Percentiles rank a stretch among this genome's conserved stretches.
phyloP scores from a whole-genome alignment of 35 echinoderm and acorn worm species.

The Diadema setosum region DNA sequence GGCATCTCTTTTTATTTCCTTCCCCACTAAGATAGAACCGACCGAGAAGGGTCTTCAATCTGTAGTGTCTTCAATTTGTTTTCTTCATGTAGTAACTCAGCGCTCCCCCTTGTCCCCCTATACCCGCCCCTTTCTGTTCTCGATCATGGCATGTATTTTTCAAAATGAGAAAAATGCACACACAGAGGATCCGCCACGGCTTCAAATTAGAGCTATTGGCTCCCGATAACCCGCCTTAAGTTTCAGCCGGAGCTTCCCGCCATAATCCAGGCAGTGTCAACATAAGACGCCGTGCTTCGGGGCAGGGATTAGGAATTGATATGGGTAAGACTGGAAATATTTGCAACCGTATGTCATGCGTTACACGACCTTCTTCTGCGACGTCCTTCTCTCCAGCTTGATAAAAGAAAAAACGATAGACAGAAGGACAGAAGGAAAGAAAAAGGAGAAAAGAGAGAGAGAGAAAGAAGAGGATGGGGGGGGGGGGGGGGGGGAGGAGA shows the following conservation, averaged over 20 bases:
- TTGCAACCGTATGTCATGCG: background rate
- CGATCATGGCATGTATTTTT: too few species aligned
- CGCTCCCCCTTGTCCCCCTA: too few species aligned
- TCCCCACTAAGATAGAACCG: too few species aligned
- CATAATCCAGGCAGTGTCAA: background rate
- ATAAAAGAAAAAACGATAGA: background rate
- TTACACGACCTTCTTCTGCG: too few species aligned
- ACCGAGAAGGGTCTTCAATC: too few species aligned
- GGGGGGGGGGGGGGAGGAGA: background rate
- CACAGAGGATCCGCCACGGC: too few species aligned
- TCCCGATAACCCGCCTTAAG: background rate
- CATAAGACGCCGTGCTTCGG: background rate
- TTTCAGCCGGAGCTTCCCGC: background rate
- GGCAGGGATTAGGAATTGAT: background rate
- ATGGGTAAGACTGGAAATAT: background rate
- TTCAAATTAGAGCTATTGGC: background rate
- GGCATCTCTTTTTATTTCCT: too few species aligned
- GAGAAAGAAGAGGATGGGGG: background rate
- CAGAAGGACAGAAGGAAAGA: background rate
- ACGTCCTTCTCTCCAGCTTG: background rate
- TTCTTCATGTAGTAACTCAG: too few species aligned
- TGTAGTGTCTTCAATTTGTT: too few species aligned
- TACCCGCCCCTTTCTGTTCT: too few species aligned
- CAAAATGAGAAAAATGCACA: too few species aligned
- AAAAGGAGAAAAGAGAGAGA: background rate